Percentiles rank a stretch among this genome's conserved stretches.
These are phyloP conservation scores for Trissoscelio sp. DNA, from an alignment of 2,888 invertebrate genomes.

Conservation along the genomic window DNA sequence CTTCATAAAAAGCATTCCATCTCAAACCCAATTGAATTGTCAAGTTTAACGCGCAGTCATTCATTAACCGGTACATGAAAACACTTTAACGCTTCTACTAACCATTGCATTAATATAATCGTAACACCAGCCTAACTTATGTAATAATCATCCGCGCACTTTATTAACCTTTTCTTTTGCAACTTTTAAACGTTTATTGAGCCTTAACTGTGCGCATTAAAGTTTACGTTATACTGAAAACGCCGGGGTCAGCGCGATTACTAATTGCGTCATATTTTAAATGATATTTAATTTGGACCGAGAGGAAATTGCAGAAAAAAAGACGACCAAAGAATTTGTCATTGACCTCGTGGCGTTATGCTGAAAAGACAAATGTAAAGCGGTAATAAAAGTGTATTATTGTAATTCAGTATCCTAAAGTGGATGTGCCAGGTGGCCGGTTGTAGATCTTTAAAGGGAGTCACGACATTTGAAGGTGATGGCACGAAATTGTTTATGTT, in stretches of 20 bases:
- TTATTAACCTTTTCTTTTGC: slow-evolving; percentile 34
- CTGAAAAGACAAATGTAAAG: slow-evolving; percentile 35
- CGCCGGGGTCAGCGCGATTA: slow-evolving; percentile 34
- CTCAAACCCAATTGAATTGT: slow-evolving; percentile 11
- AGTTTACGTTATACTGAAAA: slow-evolving; percentile 26
- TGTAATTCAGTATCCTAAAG: slow-evolving; percentile 63
- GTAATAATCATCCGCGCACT: slow-evolving; percentile 35
- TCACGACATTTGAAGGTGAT: slow-evolving; percentile 36
- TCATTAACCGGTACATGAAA: slow-evolving; percentile 19
- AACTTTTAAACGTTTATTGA: slow-evolving; percentile 38
- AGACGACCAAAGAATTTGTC: slow-evolving; percentile 36
- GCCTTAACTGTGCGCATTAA: slow-evolving; percentile 33
- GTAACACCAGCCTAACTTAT: slow-evolving; percentile 21
- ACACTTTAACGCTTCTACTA: slow-evolving; percentile 9
- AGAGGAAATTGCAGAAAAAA: neutral
- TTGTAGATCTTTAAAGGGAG: slow-evolving; percentile 59
- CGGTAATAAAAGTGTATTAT: slow-evolving; percentile 58
- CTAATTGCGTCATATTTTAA: slow-evolving; percentile 41
- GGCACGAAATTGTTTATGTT: slow-evolving; percentile 59
- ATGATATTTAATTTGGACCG: slow-evolving; percentile 26
- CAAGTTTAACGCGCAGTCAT: neutral
- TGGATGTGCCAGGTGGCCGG: slow-evolving; percentile 53
- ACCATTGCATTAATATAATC: slow-evolving; percentile 24
- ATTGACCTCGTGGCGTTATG: slow-evolving; percentile 15
- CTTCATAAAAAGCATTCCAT: too few relatives aligned